These are phyloP conservation scores for Caenorhabditis sp. DNA, from an alignment of 2,888 invertebrate genomes.

Conservation along the genomic window DNA sequence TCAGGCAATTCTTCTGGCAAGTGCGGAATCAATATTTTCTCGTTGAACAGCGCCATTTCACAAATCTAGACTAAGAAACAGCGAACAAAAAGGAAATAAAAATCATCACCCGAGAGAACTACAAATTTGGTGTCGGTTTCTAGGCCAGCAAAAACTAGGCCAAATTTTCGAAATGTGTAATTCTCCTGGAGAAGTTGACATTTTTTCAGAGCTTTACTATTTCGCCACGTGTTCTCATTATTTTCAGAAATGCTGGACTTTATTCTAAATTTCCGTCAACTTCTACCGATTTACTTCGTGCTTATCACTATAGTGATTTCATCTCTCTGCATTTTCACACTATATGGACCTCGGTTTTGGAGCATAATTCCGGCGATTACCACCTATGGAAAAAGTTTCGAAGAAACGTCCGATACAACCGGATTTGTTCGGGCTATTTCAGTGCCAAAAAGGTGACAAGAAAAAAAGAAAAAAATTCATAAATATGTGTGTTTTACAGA, in stretches of 20 bases:
- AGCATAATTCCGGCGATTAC: constrained; percentile 46
- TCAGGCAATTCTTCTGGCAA: constrained; percentile 21
- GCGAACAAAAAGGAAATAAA: not conserved
- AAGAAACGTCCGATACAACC: constrained; percentile 30
- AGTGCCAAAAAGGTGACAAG: constrained; percentile 51
- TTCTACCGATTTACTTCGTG: constrained; percentile 45
- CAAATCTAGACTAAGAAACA: not conserved
- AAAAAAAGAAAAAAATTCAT: too few species aligned
- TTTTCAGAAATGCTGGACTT: constrained; percentile 18
- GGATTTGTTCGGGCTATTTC: constrained; percentile 40
- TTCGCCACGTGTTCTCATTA: not conserved
- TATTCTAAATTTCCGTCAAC: constrained; percentile 21
- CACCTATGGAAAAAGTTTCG: constrained; percentile 54
- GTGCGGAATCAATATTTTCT: constrained; percentile 14
- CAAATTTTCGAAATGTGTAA: constrained; percentile 15
- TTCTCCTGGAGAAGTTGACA: constrained; percentile 23
- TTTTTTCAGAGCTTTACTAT: not conserved
- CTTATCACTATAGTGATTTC: constrained; percentile 41
- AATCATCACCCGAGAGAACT: constrained; percentile 4
- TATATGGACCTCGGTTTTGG: constrained; percentile 35
- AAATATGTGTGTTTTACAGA: not conserved
- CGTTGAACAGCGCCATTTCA: constrained; percentile 27
- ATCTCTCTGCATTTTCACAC: constrained; percentile 44
- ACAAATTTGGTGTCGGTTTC: constrained; percentile 5
- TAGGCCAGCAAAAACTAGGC: constrained; percentile 11